Conservation (phyloP, 2,113 vertebrate species). For the Tetraodon nigroviridis region DNA sequence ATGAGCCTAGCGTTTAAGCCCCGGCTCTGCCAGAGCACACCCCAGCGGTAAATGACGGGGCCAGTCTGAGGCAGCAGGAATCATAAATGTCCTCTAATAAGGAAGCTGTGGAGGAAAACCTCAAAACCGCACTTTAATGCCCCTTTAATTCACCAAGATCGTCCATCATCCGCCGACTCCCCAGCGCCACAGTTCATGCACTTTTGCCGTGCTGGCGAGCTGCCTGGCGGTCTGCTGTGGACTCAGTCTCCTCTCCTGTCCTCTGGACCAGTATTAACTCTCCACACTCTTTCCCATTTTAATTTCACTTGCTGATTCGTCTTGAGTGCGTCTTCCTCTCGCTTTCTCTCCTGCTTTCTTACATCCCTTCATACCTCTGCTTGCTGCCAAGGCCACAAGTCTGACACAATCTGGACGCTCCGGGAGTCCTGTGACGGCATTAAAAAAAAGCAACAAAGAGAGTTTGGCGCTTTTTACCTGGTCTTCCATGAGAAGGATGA, state of each 20-base stretch:
- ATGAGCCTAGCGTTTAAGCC: slow-evolving; percentile 55
- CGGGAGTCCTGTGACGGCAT: slow-evolving; percentile 26
- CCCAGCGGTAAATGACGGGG: slow-evolving; percentile 46
- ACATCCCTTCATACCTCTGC: slow-evolving; percentile 31
- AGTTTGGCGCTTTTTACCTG: slow-evolving; percentile 75
- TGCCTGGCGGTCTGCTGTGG: slow-evolving; percentile 22
- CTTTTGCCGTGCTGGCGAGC: slow-evolving; percentile 40
- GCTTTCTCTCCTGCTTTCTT: slow-evolving; percentile 16
- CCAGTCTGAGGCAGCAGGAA: slow-evolving; percentile 52
- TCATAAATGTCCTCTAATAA: slow-evolving; percentile 58
- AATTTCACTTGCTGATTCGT: too few relatives aligned
- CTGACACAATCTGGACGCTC: slow-evolving; percentile 52
- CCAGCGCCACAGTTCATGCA: slow-evolving; percentile 11
- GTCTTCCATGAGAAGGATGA: slow-evolving; percentile 95
- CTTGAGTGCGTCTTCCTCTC: slow-evolving; percentile 3
- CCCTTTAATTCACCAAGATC: slow-evolving; percentile 27
- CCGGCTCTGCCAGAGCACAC: slow-evolving; percentile 44
- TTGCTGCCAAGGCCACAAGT: slow-evolving; percentile 49
- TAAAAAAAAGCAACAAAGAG: background rate
- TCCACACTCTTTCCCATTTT: too few relatives aligned
- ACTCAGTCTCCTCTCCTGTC: slow-evolving; percentile 1
- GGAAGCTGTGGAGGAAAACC: slow-evolving; percentile 52
- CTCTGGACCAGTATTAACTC: background rate
- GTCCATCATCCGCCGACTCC: slow-evolving; percentile 25
- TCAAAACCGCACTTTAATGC: slow-evolving; percentile 45